Base-by-base conservation (phyloP, 2,113 vertebrate species). In the Chaetops frenatus region DNA sequence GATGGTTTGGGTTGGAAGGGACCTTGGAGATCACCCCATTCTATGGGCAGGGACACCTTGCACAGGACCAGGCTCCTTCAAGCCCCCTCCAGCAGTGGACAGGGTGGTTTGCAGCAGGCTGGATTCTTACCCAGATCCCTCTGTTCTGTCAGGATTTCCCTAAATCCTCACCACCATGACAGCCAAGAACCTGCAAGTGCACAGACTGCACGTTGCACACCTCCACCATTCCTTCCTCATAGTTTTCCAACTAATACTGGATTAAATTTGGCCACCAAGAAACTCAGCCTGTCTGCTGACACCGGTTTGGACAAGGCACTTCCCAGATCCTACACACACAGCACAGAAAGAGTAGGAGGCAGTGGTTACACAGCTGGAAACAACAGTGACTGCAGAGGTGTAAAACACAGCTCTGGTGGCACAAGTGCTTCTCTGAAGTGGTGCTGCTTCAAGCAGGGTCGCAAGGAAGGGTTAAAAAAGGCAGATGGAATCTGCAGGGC, bases 401-500 rank as follows among this genome's bases (percentile, higher is more conserved):
- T 0, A 28, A 2, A 28, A 23, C 2, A 16, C 19, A 25, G 22
- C 48, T 58, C 21, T 7, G 17, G 9, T 4, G n/a, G 80, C 40
- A 28, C 35, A 4, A 50, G 33, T 0, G 12, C n/a, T 44, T 36
- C 40, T 44, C 54, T 13, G 3, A 23, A 51, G 23, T 0, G 0
- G 18, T 12, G 47, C 1, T 31, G n/a, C 31, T 40, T 29, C 82
- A 28, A 54, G 58, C 33, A 70, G 70, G 42, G 51, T 31, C 36
- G 11, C 74, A 38, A 69, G 84, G 44, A 92, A 84, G 71, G 66
- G 86, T 92, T 96, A 96, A 95, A 95, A 60, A 38, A 91, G 69
- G 93, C 94, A 91, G 70, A 42, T 8, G 67, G 80, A 64, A 91
- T 94, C 65, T 72, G 72, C 90, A 97, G 87, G 60, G 72, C 65